Percentiles rank a stretch among this genome's conserved stretches.
phyloP scores from a whole-genome alignment of 1,140 invertebrate genomes.

The Atta colombica region DNA sequence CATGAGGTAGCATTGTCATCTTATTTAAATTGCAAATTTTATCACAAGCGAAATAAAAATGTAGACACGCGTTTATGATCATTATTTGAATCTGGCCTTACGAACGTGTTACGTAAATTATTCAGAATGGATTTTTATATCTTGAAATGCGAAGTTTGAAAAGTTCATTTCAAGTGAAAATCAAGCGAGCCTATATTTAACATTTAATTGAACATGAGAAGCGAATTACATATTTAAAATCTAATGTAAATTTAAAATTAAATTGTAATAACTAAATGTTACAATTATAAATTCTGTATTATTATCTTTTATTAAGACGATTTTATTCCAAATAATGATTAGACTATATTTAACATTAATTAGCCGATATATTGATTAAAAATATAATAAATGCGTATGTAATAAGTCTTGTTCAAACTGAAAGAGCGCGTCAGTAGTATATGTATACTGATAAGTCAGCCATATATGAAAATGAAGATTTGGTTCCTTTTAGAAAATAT shows the following conservation, averaged over 20 bases:
- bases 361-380: neutral
- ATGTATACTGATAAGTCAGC: neutral
- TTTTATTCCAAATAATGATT: neutral
- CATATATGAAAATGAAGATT: neutral
- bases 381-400: neutral
- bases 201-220: neutral
- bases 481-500: neutral
- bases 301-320: neutral
- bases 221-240: neutral
- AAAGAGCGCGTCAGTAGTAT: neutral
- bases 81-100: neutral
- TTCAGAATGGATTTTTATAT: neutral
- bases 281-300: neutral
- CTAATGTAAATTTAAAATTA: neutral
- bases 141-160: neutral
- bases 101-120: neutral
- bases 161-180: neutral
- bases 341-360: neutral
- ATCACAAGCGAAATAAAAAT: constrained; percentile 3
- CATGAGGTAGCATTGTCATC: neutral
- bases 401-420: neutral
- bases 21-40: constrained; percentile 41
- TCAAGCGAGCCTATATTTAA: neutral
- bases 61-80: neutral
- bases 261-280: neutral